Conservation (phyloP, 2,797 vertebrate species). For the Hippopotamyrus pictus region DNA sequence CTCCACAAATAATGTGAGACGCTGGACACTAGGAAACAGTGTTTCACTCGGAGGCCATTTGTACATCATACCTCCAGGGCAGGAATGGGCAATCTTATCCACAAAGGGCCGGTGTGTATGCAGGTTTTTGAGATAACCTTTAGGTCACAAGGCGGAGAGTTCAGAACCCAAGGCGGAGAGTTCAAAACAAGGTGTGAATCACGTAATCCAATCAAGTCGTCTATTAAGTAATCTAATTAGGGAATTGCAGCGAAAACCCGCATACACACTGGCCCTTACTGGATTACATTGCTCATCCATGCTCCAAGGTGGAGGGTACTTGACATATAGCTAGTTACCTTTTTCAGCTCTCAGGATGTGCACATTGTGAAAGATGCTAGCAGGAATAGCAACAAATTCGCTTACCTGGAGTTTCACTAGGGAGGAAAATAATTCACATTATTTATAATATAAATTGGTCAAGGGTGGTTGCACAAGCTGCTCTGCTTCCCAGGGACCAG, state of each 20-base stretch:
- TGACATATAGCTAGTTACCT: neutral
- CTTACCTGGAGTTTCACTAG: neutral
- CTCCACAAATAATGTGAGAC: neutral
- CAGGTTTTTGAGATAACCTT: neutral
- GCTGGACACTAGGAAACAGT: neutral
- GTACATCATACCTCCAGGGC: neutral
- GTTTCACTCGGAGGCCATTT: neutral
- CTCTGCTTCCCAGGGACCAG: neutral
- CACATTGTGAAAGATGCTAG: neutral
- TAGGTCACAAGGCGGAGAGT: no score
- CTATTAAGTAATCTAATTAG: neutral
- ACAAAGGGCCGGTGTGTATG: neutral
- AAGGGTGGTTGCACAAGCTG: neutral
- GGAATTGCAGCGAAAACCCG: neutral
- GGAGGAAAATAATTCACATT: constrained; percentile 4
- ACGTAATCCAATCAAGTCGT: neutral
- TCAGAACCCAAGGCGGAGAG: no score
- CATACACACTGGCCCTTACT: neutral
- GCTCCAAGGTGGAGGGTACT: neutral
- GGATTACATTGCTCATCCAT: neutral
- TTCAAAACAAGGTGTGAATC: neutral
- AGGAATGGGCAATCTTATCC: neutral
- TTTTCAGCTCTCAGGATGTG: neutral
- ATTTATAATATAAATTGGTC: neutral
- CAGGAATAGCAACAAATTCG: neutral